phyloP scores from a whole-genome alignment of 1,140 invertebrate genomes.

The Drusus annulatus region DNA sequence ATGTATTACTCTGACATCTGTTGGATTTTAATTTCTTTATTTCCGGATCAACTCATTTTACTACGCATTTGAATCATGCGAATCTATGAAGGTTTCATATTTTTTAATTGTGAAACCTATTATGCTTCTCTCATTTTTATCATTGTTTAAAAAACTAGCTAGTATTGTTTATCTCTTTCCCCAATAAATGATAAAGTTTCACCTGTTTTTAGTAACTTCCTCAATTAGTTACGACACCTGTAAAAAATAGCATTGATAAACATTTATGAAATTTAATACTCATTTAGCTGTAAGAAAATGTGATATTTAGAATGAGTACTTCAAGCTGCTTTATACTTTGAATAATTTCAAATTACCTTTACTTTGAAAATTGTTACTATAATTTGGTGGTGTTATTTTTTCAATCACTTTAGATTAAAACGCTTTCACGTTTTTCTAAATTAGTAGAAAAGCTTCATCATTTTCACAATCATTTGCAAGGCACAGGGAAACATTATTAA shows the following conservation, averaged over 20 bases:
- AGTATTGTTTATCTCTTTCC: background rate
- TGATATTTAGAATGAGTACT: conserved; percentile 46
- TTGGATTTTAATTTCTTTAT: background rate
- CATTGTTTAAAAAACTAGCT: no score
- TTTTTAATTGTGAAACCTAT: background rate
- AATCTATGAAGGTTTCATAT: no score
- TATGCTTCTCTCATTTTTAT: background rate
- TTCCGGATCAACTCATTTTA: background rate
- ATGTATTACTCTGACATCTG: background rate
- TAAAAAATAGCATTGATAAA: no score
- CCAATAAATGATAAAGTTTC: background rate
- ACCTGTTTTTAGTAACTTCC: background rate
- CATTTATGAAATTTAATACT: conserved; percentile 21
- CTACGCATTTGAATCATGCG: no score
- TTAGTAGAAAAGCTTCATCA: conserved; percentile 13
- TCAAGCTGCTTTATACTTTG: conserved; percentile 12
- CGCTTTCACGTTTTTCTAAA: conserved; percentile 1
- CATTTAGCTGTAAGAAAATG: conserved; percentile 40
- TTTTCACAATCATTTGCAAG: conserved; percentile 3
- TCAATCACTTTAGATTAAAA: background rate
- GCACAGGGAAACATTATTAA: background rate
- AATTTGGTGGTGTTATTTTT: background rate
- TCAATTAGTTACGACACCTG: background rate
- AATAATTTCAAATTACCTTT: conserved; percentile 2
- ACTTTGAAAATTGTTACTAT: background rate